phyloP scores from a whole-genome alignment of 1,140 invertebrate genomes.

The Euborellia annulipes region DNA sequence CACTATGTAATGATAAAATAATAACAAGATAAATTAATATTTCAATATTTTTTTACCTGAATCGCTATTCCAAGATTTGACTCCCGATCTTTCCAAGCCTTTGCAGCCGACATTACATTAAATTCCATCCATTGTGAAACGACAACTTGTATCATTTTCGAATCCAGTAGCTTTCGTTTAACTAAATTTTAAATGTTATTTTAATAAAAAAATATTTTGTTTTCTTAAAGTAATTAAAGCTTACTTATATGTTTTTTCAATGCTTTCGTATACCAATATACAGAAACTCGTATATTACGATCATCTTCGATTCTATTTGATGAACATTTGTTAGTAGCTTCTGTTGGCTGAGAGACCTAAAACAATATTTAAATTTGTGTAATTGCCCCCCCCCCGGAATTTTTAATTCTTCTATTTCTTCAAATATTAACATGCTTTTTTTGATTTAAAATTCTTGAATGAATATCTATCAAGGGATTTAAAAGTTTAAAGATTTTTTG shows the following conservation, averaged over 20 bases:
- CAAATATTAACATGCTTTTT: no score
- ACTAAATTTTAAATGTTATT: constrained; percentile 19
- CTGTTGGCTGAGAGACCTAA: no score
- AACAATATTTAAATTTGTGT: no score
- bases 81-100: constrained; percentile 22
- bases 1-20: no score
- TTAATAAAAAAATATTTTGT: background rate
- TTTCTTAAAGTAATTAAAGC: constrained; percentile 13
- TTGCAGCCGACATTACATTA: constrained; percentile 23
- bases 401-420: no score
- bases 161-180: constrained; percentile 37
- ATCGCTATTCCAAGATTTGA: constrained; percentile 40
- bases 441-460: no score
- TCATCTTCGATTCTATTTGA: constrained; percentile 27
- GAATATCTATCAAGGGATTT: no score
- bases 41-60: constrained; percentile 15
- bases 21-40: no score
- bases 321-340: background rate
- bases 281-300: constrained; percentile 39
- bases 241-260: constrained; percentile 38
- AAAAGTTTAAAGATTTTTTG: no score
- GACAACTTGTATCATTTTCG: constrained; percentile 30
- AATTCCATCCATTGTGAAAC: constrained; percentile 26
- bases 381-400: no score
- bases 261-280: constrained; percentile 40